Base-by-base conservation (phyloP, 2,888 invertebrate genomes). In the Drosophila crucigera region DNA sequence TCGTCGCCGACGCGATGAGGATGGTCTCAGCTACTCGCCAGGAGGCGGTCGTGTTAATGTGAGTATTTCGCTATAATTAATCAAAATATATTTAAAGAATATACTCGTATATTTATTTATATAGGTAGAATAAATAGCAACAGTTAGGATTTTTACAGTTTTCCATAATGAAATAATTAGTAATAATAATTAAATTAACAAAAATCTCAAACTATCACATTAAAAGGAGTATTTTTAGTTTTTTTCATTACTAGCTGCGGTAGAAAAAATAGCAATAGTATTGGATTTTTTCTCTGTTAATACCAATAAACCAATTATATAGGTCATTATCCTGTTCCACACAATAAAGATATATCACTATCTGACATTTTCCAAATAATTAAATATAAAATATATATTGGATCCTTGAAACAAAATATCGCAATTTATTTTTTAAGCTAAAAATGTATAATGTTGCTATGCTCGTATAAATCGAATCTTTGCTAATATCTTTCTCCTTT, bases 1-100 rank as follows among this genome's bases (percentile, higher is more conserved):
- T 72, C 90, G 93, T 55, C 92, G 92, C 60, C 91, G 92, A 47
- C 91, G 93, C 28, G 92, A 92, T 62, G 93, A 92, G 2, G 93
- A 92, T 11, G 86, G 88, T 41, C 78, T 91, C 39, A 93, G 92
- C 66, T 93, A 93, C 66, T 91, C 93, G 49, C 92, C 88, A 30
- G 80, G 80, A 25, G 86, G 82, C 25, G 86, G 90, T 56, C 89
- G 92, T 61, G 79, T 91, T 41, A 88, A 85, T 68, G 90, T 90
- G 71, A 90, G 89, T 71, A 6, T 22, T n/a, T 58, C 22, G 31
- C 47, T 14, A 4, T 14, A 22, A 43, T 22, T 22, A 43, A 11
- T 14, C 6, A 22, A 22, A 47, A 22, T 14, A 22, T 7, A 22
- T 47, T 22, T 22, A 14, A 43, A 22, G 6, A 6, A 0, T 3